These are phyloP conservation scores for Geophilus truncorum DNA, from an alignment of 2,888 invertebrate genomes.

Conservation along the genomic window DNA sequence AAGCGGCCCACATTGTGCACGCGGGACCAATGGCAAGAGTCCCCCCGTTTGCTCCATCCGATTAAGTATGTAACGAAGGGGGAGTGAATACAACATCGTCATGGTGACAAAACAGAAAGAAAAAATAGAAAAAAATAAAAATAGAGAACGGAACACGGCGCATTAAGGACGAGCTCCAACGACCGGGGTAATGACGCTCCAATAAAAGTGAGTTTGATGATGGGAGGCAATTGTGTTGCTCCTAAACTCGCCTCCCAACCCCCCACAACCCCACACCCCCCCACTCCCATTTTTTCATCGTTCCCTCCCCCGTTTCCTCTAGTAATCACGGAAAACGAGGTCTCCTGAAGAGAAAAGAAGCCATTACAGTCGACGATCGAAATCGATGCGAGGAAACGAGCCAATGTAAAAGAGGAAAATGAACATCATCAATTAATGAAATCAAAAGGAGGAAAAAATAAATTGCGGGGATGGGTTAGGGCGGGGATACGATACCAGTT, in stretches of 20 bases:
- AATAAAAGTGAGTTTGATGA: slow-evolving; percentile 25
- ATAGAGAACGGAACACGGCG: slow-evolving; percentile 12
- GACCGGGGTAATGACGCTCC: slow-evolving; percentile 25
- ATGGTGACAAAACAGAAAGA: slow-evolving; percentile 16
- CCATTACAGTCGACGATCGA: slow-evolving; percentile 7
- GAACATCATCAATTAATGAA: slow-evolving; percentile 27
- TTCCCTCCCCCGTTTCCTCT: not conserved
- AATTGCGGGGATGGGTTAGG: not conserved
- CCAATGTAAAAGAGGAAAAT: slow-evolving; percentile 21
- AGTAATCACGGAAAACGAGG: slow-evolving; percentile 16
- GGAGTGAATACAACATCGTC: slow-evolving; percentile 25
- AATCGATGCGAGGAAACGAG: slow-evolving; percentile 22
- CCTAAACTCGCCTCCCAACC: slow-evolving; percentile 12
- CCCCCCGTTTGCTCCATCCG: slow-evolving; percentile 21
- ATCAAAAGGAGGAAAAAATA: not conserved
- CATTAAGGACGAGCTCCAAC: slow-evolving; percentile 18
- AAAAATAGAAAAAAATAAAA: not conserved
- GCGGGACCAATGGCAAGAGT: slow-evolving; percentile 11
- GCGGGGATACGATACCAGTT: not conserved
- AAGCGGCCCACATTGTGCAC: slow-evolving; percentile 5
- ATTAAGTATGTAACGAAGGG: slow-evolving; percentile 26
- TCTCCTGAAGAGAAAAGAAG: slow-evolving; percentile 22
- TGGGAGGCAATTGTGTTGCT: slow-evolving; percentile 21
- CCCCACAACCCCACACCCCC: not conserved
- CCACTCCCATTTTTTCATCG: not conserved